Evolutionary conservation across 2,113 vertebrate species (phyloP).

Genomic region (Patagioenas fasciata): DNA sequence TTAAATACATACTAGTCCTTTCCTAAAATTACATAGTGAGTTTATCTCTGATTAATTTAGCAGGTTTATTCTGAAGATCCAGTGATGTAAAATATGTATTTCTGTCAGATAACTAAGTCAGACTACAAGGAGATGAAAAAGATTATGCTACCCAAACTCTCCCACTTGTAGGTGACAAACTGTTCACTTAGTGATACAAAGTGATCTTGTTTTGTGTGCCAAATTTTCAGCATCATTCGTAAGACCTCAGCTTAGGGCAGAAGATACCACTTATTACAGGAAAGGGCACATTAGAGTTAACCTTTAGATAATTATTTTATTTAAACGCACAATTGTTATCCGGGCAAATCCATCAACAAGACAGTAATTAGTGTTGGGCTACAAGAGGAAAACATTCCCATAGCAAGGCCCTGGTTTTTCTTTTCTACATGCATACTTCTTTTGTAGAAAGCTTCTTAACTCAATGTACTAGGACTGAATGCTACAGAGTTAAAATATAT

Average conservation of each 20-base stretch:
- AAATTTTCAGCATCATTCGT: not conserved
- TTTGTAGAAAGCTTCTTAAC: not conserved
- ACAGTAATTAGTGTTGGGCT: not conserved
- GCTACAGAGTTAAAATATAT: not conserved
- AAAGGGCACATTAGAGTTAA: not conserved
- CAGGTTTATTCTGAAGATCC: constrained; percentile 20
- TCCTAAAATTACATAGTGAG: constrained; percentile 5
- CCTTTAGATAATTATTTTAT: not conserved
- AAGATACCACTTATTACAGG: not conserved
- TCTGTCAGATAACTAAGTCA: constrained; percentile 29
- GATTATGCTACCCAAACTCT: not conserved
- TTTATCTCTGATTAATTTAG: constrained; percentile 6
- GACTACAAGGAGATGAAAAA: constrained; percentile 28
- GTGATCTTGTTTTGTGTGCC: not conserved
- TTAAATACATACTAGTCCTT: not conserved
- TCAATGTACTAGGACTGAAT: not conserved
- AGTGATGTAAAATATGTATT: constrained; percentile 17
- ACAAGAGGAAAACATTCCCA: not conserved
- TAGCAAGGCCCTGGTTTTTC: not conserved
- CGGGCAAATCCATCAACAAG: not conserved
- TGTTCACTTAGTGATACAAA: constrained; percentile 5
- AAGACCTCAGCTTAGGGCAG: not conserved
- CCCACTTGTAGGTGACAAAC: constrained; percentile 33
- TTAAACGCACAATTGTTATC: not conserved
- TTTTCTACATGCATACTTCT: not conserved